Percentiles rank a stretch among this genome's conserved stretches.
These are phyloP conservation scores for Paguma larvata DNA, from an alignment of 2,797 vertebrate species.

Conservation along the genomic window DNA sequence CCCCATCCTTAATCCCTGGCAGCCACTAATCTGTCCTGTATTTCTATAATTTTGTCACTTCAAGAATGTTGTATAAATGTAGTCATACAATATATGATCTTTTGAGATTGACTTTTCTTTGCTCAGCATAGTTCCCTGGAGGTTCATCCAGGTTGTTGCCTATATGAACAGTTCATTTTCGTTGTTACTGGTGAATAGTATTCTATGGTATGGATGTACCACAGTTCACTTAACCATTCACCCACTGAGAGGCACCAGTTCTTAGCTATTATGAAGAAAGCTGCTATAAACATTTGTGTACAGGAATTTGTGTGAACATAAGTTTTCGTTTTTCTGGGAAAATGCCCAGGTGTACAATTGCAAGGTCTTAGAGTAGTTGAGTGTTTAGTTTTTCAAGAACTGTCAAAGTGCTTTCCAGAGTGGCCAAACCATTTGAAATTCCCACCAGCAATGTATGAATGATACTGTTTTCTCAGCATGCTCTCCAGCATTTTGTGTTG, in stretches of 20 bases:
- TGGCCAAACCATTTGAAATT: background rate
- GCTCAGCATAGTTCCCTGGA: background rate
- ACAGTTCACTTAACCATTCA: background rate
- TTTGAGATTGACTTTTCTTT: background rate
- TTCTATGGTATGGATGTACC: background rate
- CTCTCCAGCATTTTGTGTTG: background rate
- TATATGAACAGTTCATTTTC: background rate
- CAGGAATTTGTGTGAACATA: background rate
- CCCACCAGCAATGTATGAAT: background rate
- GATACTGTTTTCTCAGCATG: background rate
- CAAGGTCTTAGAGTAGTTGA: background rate
- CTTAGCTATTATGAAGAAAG: background rate
- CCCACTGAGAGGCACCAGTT: background rate
- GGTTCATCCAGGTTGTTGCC: background rate
- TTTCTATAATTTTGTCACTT: constrained; percentile 9
- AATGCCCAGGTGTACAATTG: background rate
- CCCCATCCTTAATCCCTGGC: background rate
- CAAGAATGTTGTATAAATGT: background rate
- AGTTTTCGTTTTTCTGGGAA: background rate
- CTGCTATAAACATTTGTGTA: background rate
- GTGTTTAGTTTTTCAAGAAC: background rate
- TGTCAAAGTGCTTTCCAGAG: background rate
- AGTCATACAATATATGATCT: background rate
- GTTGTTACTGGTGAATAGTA: background rate
- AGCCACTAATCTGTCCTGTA: background rate